Conservation (phyloP, 2,888 invertebrate genomes). For the Drepana falcataria region DNA sequence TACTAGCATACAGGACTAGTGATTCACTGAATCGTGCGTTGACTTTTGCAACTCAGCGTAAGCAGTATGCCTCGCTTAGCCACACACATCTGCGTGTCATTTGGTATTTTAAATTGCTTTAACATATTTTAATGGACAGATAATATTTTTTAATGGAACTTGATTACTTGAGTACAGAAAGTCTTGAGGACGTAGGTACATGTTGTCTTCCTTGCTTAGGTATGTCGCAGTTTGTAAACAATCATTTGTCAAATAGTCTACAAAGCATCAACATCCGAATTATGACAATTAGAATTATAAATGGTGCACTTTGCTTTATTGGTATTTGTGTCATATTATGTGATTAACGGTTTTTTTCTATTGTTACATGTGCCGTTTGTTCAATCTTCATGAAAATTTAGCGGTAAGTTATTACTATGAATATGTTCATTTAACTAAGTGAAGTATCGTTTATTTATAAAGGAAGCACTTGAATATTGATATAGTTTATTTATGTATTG, state of each 20-base stretch:
- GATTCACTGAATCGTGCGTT: conserved; percentile 52
- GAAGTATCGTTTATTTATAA: conserved; percentile 1
- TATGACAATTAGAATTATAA: neutral
- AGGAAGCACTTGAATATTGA: conserved; percentile 5
- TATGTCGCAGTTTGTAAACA: conserved; percentile 22
- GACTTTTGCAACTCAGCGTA: conserved; percentile 18
- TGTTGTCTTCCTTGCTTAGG: conserved; percentile 70
- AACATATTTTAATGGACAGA: conserved; percentile 23
- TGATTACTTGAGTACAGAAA: conserved; percentile 55
- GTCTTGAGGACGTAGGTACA: conserved; percentile 61
- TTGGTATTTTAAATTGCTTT: conserved; percentile 22
- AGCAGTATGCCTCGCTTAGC: conserved; percentile 43
- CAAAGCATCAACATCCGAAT: neutral
- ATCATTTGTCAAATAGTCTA: neutral
- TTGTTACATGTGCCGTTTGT: conserved; percentile 69
- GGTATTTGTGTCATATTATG: neutral
- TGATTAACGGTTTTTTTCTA: conserved; percentile 13
- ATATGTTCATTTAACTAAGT: neutral
- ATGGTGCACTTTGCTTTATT: neutral
- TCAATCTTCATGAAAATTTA: conserved; percentile 27
- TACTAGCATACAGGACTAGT: conserved; percentile 52
- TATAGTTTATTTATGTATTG: conserved; percentile 29
- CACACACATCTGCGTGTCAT: conserved; percentile 37
- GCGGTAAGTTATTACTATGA: conserved; percentile 56
- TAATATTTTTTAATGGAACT: conserved; percentile 49